phyloP scores from a whole-genome alignment of 2,113 vertebrate species.

The Tragulus kanchil region DNA sequence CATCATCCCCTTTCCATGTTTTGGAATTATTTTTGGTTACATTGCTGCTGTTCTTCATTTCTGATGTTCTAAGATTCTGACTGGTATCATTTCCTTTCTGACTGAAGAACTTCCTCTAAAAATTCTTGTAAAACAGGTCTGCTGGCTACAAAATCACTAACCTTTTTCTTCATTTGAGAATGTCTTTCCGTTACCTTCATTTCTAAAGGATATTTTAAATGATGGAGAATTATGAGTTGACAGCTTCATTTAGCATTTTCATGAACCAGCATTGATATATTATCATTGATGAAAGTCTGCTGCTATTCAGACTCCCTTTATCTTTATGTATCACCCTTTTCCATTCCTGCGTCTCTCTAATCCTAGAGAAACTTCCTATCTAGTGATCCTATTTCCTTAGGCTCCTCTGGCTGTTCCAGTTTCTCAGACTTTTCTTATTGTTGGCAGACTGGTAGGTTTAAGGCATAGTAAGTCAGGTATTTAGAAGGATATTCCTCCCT shows the following conservation, averaged over 20 bases:
- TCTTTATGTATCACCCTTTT: background rate
- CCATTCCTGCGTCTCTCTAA: background rate
- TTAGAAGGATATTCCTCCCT: background rate
- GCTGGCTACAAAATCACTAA: background rate
- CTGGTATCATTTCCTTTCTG: slow-evolving; percentile 30
- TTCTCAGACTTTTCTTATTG: background rate
- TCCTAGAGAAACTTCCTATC: background rate
- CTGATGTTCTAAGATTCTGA: slow-evolving; percentile 3
- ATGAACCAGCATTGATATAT: background rate
- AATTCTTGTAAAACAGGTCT: background rate
- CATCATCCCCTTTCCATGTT: background rate
- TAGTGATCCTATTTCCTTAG: background rate
- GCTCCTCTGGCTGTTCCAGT: background rate
- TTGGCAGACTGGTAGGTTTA: background rate
- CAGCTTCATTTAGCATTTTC: background rate
- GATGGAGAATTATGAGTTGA: background rate
- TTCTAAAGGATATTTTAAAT: background rate
- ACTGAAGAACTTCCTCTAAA: slow-evolving; percentile 61
- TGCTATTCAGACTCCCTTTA: background rate
- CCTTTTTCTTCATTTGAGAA: background rate
- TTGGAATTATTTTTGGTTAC: slow-evolving; percentile 46
- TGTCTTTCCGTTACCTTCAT: background rate
- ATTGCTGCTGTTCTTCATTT: background rate
- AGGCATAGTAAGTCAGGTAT: background rate
- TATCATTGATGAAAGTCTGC: background rate